Evolutionary conservation across 2,113 vertebrate species (phyloP).

Genomic region (Pomatorhinus ruficollis): DNA sequence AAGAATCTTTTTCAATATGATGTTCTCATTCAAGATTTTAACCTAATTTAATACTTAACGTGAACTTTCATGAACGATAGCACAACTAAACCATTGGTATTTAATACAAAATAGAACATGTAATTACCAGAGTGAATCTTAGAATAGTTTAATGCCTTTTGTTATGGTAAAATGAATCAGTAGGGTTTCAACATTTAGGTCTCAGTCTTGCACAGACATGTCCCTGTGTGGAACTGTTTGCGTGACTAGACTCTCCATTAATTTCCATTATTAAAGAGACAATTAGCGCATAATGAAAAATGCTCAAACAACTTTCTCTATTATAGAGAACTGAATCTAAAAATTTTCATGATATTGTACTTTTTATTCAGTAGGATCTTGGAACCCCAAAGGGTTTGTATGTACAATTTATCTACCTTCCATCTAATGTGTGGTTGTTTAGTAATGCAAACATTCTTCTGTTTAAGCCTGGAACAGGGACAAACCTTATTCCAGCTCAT

Average conservation of each 20-base stretch:
- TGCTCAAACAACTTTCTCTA: background rate
- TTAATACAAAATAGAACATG: background rate
- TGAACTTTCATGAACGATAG: background rate
- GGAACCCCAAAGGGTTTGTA: background rate
- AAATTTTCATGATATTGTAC: background rate
- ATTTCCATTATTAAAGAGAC: background rate
- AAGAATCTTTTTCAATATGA: background rate
- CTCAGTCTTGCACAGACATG: background rate
- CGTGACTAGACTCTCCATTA: background rate
- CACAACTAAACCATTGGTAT: background rate
- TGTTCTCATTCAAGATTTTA: slow-evolving; percentile 14
- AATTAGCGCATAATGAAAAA: slow-evolving; percentile 13
- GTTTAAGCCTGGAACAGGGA: background rate
- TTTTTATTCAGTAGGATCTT: background rate
- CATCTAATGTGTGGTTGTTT: background rate
- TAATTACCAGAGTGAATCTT: background rate
- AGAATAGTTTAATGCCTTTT: background rate
- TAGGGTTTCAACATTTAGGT: background rate
- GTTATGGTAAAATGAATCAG: slow-evolving; percentile 3
- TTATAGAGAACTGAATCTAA: background rate
- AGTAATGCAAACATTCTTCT: background rate
- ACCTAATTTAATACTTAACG: background rate
- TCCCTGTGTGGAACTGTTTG: background rate
- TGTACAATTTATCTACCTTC: background rate
- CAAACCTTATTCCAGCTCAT: background rate